Evolutionary conservation across 23 tunicate species (phyloP).

Genomic region (Phallusia fumigata): DNA sequence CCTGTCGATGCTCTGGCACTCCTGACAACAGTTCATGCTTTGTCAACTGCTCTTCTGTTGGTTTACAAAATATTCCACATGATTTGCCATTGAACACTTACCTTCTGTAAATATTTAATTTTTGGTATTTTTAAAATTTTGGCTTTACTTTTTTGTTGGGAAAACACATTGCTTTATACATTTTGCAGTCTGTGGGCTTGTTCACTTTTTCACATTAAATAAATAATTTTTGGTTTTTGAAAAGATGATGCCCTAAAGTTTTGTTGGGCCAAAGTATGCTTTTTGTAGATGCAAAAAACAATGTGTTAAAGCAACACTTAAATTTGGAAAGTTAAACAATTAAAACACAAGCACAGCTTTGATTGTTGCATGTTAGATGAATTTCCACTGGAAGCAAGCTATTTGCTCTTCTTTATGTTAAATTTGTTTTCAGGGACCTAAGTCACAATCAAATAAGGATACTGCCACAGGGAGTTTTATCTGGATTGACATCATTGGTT

Average conservation of each 20-base stretch:
- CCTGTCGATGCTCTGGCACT: no score
- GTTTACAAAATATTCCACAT: neutral
- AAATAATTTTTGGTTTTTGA: no score
- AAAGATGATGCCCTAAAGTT: no score
- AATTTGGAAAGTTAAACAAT: no score
- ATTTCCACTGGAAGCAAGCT: neutral
- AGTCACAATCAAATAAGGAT: neutral
- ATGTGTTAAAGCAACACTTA: no score
- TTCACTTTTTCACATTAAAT: no score
- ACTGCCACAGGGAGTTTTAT: neutral
- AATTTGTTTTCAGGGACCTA: neutral
- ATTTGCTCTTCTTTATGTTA: neutral
- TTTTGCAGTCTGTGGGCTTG: no score
- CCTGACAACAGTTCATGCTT: neutral
- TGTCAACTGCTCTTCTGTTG: slow-evolving; percentile 1
- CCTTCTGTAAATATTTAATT: neutral
- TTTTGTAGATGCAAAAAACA: no score
- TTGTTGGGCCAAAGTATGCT: no score
- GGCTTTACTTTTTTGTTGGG: no score
- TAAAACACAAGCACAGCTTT: neutral
- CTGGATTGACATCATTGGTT: neutral
- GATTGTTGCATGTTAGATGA: neutral
- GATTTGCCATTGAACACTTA: neutral
- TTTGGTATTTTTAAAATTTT: no score
- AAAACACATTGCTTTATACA: no score